Percentiles rank a stretch among this genome's conserved stretches.
Evolutionary conservation across 2,888 invertebrate species (phyloP).

Genomic region (Digitonthophagus gazella): DNA sequence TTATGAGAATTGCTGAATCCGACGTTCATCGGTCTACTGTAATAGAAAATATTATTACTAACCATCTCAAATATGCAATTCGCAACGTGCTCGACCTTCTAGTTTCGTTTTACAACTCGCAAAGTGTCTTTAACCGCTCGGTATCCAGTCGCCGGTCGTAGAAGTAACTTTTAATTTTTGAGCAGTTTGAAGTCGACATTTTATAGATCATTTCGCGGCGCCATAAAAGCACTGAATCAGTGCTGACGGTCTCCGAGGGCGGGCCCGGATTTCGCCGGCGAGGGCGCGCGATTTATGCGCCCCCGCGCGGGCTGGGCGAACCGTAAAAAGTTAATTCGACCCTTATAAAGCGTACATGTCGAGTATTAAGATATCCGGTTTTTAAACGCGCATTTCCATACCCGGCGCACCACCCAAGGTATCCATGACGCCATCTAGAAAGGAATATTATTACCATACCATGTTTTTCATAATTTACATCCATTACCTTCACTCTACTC

Average conservation of each 20-base stretch:
- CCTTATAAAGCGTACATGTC: neutral
- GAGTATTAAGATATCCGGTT: neutral
- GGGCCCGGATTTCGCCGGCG: neutral
- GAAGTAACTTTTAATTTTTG: conserved; percentile 16
- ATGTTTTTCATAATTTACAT: neutral
- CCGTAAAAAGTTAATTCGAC: conserved; percentile 13
- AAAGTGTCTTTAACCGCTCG: neutral
- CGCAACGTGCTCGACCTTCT: no score
- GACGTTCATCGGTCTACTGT: neutral
- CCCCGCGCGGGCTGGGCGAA: neutral
- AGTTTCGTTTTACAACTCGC: neutral
- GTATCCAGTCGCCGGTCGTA: neutral
- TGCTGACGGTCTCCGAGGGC: neutral
- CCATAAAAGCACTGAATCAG: conserved; percentile 12
- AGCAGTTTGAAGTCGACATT: conserved; percentile 12
- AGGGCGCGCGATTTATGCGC: conserved; percentile 13
- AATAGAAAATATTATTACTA: neutral
- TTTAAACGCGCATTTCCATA: neutral
- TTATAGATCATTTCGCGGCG: conserved; percentile 14
- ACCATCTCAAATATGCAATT: neutral
- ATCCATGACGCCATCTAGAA: neutral
- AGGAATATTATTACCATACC: neutral
- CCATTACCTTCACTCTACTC: neutral
- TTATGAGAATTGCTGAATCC: neutral
- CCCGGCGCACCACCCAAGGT: neutral